A percentile compares a stretch with the other conserved stretches of the same genome.
These are phyloP conservation scores for Drosophila elegans DNA, from an alignment of 1,140 invertebrate genomes.

Conservation along the genomic window DNA sequence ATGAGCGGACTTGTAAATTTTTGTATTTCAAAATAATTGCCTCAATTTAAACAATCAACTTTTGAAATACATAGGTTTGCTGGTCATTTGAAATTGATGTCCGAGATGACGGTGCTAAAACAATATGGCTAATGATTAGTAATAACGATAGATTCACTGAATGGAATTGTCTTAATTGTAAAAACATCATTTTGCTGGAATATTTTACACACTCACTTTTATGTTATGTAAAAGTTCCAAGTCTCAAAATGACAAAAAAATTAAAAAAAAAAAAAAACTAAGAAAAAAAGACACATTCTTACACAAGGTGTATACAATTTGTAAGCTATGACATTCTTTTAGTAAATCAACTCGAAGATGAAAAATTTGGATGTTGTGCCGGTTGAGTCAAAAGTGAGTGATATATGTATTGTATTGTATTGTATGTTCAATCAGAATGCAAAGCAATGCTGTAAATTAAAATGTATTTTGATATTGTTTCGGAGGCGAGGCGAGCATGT, in stretches of 20 bases:
- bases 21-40: not conserved
- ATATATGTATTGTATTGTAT: not conserved
- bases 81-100: not conserved
- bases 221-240: not conserved
- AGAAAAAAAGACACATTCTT: not conserved
- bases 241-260: not conserved
- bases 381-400: slow-evolving; percentile 6
- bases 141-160: not conserved
- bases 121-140: slow-evolving; percentile 8
- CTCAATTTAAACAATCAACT: not conserved
- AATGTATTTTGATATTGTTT: slow-evolving; percentile 20
- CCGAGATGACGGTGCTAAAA: not conserved
- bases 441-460: slow-evolving; percentile 32
- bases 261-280: too few species aligned
- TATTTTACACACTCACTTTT: too few species aligned
- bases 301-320: not conserved
- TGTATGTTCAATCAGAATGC: slow-evolving; percentile 7
- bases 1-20: not conserved
- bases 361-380: not conserved
- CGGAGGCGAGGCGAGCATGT: slow-evolving; percentile 5
- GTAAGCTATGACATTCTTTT: not conserved
- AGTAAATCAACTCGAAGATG: slow-evolving; percentile 1
- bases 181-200: not conserved
- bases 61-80: not conserved
- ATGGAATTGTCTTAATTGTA: not conserved